Evolutionary conservation across 2,888 invertebrate species (phyloP).

Genomic region (Agrotis segetum): DNA sequence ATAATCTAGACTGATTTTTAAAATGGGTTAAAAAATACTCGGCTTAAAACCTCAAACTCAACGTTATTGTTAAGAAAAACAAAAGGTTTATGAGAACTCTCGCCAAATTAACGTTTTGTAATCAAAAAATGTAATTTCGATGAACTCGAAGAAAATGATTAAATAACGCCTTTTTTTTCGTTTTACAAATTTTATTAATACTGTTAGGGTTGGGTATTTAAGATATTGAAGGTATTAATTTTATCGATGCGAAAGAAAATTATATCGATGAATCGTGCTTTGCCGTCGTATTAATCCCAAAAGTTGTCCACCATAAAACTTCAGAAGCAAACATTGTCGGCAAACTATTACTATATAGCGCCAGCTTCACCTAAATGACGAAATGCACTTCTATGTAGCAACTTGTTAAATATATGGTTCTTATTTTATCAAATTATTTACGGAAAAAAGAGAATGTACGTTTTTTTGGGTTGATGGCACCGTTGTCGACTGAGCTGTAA

Average conservation of each 20-base stretch:
- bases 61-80: neutral
- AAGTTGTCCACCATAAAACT: too few relatives aligned
- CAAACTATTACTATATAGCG: too few relatives aligned
- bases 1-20: neutral
- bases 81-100: conserved; percentile 16
- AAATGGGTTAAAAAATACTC: neutral
- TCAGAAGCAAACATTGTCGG: too few relatives aligned
- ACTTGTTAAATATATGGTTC: too few relatives aligned
- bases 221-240: neutral
- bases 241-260: neutral
- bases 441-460: too few relatives aligned
- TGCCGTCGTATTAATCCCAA: too few relatives aligned
- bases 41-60: neutral
- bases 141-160: conserved; percentile 10
- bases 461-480: too few relatives aligned
- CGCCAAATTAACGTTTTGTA: conserved; percentile 4
- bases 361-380: too few relatives aligned
- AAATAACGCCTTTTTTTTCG: neutral
- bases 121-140: conserved; percentile 6
- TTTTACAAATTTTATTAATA: conserved; percentile 11
- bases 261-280: neutral
- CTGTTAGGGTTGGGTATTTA: neutral
- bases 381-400: too few relatives aligned
- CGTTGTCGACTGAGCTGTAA: too few relatives aligned
- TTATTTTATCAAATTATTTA: too few relatives aligned